Evolutionary conservation across 2,113 vertebrate species (phyloP), one percentile per base, ranked within the genome.

Genomic region (Ptyas mucosa): DNA sequence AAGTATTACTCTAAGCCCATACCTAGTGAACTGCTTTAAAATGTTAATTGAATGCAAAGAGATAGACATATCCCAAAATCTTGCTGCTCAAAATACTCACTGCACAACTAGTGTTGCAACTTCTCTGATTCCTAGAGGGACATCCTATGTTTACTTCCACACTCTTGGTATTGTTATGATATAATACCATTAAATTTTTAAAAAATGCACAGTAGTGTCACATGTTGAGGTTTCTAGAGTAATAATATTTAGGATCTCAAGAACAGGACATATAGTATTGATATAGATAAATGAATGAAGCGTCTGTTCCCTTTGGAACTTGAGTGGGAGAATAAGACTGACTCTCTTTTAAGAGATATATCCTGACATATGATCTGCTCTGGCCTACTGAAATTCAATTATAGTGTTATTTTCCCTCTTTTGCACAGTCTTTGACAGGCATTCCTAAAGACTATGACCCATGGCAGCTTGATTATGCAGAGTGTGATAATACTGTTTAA

Each of bases 401-500:
- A 43, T 43, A 21, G 3, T 43, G 18, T 81, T 43, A 5, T 9
- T 10, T 39, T 39, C 34, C 12, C 8, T 43, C 34, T 21, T 81
- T 43, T 81, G 53, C 14, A 14, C 69, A 39, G 34, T 81, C 34
- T 81, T 81, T 81, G 75, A 20, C 75, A 21, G 8, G 8, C 34
- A 81, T 43, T 81, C 18, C 75, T 43, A 81, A 81, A 81, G 75
- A 21, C n/a, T 88, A 55, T 54, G 29, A 52, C 5, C 51, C 18
- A 58, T 54, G 54, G 34, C 85, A 85, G 75, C 23, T 85, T 21
- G 39, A 10, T 90, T 90, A 51, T 18, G 9, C 15, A 61, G 8
- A 81, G 5, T 43, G 61, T 53, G 94, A 94, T 90, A 12, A 90
- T 3, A 92, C 64, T 95, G 94, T 51, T 1, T 85, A 95, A 96